These are phyloP conservation scores for Saturnia japonica DNA, from an alignment of 2,888 invertebrate species.

Conservation along the genomic window DNA sequence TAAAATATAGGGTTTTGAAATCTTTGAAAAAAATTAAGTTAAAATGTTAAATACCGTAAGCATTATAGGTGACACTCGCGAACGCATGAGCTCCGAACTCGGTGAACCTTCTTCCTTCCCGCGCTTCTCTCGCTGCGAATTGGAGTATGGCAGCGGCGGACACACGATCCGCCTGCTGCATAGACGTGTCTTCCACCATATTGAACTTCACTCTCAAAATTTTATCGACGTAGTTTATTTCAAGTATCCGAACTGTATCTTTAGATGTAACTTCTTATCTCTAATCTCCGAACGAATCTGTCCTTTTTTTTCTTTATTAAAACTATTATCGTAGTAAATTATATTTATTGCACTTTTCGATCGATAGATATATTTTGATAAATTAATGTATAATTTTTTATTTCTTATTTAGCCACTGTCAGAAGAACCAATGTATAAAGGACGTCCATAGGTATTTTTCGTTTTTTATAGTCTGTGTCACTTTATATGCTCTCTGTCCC, in stretches of 20 bases:
- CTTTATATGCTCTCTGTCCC: constrained; percentile 36
- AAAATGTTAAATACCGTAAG: constrained; percentile 56
- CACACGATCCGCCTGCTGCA: constrained; percentile 52
- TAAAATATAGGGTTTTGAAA: neutral
- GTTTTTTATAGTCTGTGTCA: constrained; percentile 40
- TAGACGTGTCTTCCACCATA: constrained; percentile 69
- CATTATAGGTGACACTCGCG: constrained; percentile 70
- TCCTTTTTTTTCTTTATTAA: no score
- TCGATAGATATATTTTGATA: no score
- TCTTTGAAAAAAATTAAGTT: neutral
- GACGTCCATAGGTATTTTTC: constrained; percentile 50
- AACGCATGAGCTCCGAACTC: constrained; percentile 75
- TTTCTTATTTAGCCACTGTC: constrained; percentile 39
- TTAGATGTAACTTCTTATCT: neutral
- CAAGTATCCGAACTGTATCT: neutral
- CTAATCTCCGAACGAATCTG: no score
- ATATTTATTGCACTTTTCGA: neutral
- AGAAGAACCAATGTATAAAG: constrained; percentile 51
- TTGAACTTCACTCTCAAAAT: constrained; percentile 21
- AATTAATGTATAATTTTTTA: no score
- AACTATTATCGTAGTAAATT: no score
- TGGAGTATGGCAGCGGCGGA: constrained; percentile 74
- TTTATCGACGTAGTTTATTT: neutral
- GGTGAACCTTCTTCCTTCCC: constrained; percentile 66
- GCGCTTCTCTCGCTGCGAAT: constrained; percentile 70